Evolutionary conservation across 2,888 invertebrate genomes (phyloP), one percentile per base, ranked within the genome.

Genomic region (Apodemia hepburni): DNA sequence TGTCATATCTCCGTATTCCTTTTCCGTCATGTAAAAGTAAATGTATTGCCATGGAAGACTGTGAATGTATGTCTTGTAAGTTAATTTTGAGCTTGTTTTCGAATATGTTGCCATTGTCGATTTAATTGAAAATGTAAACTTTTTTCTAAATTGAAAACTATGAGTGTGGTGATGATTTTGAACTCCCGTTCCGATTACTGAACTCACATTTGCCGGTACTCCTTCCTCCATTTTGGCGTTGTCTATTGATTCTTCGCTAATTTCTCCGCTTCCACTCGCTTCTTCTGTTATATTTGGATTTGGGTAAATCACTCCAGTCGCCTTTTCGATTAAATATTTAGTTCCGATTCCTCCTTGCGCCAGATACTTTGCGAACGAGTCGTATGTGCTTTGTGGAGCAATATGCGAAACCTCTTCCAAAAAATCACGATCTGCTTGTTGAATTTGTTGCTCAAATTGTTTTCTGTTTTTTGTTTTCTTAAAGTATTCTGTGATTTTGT

Each of bases 1-100:
- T 4, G 51, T 51, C 51, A 22, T 51, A 22, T 18, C 51, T 8
- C 2, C 8, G 22, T 22, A 51, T 22, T 51, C 5, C 18, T 51
- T 22, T 12, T 51, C 51, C 51, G 51, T 51, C 22, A 51, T 12
- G 15, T 51, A 22, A 51, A 51, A 51, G 51, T 51, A 51, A 12
- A 51, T 27, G 22, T 51, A 22, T 51, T 51, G 22, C 51, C 51
- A 51, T 3, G 51, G 51, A 18, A 51, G 22, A 27, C 51, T 51
- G 51, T 51, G 51, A 27, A 51, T 18, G 27, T 51, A 51, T 1
- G 51, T 51, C 3, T 22, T 51, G 27, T 51, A 51, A 5, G 5
- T 15, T 9, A 51, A 5, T 7, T 47, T 8, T 17, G 6, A 2
- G 7, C 17, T 1, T 5, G 15, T 2, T 51, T 51, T 27, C 51